A percentile compares a stretch with the other conserved stretches of the same genome.
phyloP scores from a whole-genome alignment of 1,140 invertebrate genomes.

The Pinna nobilis region DNA sequence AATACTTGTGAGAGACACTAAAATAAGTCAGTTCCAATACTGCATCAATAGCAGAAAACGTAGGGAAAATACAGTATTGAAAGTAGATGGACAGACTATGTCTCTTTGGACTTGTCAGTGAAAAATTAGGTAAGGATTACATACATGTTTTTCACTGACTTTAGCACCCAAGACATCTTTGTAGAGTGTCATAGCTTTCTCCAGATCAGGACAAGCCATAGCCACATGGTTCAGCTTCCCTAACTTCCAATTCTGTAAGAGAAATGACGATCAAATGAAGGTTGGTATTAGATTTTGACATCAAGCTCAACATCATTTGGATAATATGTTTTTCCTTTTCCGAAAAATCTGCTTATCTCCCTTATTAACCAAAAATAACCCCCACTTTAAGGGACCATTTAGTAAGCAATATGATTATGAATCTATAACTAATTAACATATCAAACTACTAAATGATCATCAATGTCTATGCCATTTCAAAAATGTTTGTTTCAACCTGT shows the following conservation, averaged over 20 bases:
- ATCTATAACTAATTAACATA: too few species aligned
- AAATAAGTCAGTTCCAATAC: background rate
- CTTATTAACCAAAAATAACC: too few species aligned
- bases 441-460: too few species aligned
- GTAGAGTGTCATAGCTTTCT: conserved; percentile 77
- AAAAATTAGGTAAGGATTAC: too few species aligned
- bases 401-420: too few species aligned
- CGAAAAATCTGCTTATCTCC: too few species aligned
- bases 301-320: background rate
- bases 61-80: background rate
- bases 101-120: too few species aligned
- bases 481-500: too few species aligned
- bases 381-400: too few species aligned
- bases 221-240: conserved; percentile 81
- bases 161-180: conserved; percentile 78
- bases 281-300: background rate
- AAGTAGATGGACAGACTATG: too few species aligned
- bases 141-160: conserved; percentile 75
- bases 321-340: too few species aligned
- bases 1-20: background rate
- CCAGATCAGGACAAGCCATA: conserved; percentile 78
- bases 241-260: conserved; percentile 70
- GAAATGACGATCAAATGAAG: background rate
- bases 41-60: background rate
- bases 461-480: too few species aligned